A percentile compares a stretch with the other conserved stretches of the same genome.
Conservation (phyloP, 2,888 invertebrate species). For the Apeira syringaria region DNA sequence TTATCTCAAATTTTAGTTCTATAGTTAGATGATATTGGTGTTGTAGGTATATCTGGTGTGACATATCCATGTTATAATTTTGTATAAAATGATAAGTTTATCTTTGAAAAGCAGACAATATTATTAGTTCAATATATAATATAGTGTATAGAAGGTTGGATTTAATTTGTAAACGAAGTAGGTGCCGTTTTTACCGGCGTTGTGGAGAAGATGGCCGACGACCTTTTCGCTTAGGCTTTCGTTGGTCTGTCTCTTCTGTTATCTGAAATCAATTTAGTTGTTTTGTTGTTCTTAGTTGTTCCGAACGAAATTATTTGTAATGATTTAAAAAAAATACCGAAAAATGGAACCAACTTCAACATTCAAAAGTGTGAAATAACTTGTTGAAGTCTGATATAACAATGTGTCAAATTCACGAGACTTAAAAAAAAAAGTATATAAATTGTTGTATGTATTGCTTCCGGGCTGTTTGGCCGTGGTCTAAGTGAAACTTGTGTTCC, state of each 20-base stretch:
- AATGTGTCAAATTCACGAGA: too few species aligned
- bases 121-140: not conserved
- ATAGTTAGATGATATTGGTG: too few species aligned
- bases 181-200: constrained; percentile 41
- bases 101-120: not conserved
- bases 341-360: not conserved
- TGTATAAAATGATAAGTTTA: not conserved
- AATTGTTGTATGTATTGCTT: too few species aligned
- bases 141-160: constrained; percentile 21
- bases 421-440: too few species aligned
- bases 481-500: too few species aligned
- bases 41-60: too few species aligned
- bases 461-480: too few species aligned
- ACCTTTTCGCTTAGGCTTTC: constrained; percentile 44
- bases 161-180: constrained; percentile 12
- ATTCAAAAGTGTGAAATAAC: not conserved
- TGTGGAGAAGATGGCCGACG: constrained; percentile 46
- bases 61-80: not conserved
- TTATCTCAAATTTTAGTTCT: too few species aligned
- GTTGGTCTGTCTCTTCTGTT: constrained; percentile 45
- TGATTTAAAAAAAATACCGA: not conserved
- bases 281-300: not conserved
- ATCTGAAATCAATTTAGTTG: constrained; percentile 38
- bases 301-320: not conserved
- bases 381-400: not conserved